Conservation (phyloP, 2,888 invertebrate species). For the Apamea sordens region DNA sequence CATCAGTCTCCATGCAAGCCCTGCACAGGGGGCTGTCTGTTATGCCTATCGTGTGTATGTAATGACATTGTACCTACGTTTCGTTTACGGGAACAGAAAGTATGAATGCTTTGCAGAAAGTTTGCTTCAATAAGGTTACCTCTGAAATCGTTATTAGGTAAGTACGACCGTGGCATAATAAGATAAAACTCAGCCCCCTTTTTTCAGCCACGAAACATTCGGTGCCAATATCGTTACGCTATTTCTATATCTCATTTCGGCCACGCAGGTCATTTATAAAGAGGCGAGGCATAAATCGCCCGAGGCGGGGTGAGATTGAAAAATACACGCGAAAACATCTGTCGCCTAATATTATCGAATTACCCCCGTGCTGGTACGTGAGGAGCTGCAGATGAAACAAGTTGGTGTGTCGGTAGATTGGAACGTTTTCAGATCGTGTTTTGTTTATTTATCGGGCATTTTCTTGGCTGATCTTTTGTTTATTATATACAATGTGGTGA, state of each 20-base stretch:
- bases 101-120: not conserved
- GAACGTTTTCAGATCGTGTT: conserved; percentile 52
- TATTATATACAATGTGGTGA: too few species aligned
- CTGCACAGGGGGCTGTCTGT: too few species aligned
- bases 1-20: too few species aligned
- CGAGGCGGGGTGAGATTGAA: conserved; percentile 77
- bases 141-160: conserved; percentile 3
- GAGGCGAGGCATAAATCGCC: conserved; percentile 65
- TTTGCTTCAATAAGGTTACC: not conserved
- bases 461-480: not conserved
- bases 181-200: conserved; percentile 31
- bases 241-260: conserved; percentile 68
- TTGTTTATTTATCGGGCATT: conserved; percentile 39
- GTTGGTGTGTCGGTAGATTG: conserved; percentile 59
- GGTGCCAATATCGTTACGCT: conserved; percentile 57
- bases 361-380: conserved; percentile 80
- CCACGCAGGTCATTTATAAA: conserved; percentile 70
- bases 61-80: too few species aligned
- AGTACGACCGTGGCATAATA: not conserved
- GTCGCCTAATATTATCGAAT: conserved; percentile 85
- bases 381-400: conserved; percentile 73
- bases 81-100: not conserved
- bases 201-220: conserved; percentile 53
- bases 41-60: too few species aligned
- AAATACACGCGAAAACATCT: conserved; percentile 81